Evolutionary conservation across 2,113 vertebrate species (phyloP).

Genomic region (Lagenorhynchus albirostris): DNA sequence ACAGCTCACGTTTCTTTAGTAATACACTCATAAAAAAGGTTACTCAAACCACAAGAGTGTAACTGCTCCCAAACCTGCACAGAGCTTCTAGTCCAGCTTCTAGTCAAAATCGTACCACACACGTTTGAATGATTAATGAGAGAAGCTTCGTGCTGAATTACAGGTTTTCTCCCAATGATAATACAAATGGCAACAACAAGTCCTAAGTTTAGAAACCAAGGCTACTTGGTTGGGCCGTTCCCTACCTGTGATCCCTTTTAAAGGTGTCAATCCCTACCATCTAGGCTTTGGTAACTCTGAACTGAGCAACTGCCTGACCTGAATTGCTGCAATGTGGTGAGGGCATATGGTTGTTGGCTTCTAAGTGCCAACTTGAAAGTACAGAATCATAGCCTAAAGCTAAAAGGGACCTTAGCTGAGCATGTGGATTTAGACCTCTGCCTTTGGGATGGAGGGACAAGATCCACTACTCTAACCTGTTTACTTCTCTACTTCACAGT

Average conservation of each 20-base stretch:
- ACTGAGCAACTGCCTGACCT: not conserved
- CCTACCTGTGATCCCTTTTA: not conserved
- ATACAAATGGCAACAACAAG: not conserved
- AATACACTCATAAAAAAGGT: conserved; percentile 77
- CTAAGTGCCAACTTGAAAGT: not conserved
- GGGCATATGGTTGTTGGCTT: not conserved
- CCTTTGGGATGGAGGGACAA: not conserved
- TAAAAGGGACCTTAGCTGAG: not conserved
- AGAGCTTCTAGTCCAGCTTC: conserved; percentile 59
- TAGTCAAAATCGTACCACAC: conserved; percentile 21
- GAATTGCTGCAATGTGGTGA: not conserved
- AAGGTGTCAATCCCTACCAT: not conserved
- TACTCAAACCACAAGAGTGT: conserved; percentile 77
- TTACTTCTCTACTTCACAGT: not conserved
- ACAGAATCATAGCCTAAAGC: not conserved
- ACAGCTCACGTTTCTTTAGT: conserved; percentile 84
- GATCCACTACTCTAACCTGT: not conserved
- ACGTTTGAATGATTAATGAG: conserved; percentile 72
- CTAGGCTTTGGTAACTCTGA: not conserved
- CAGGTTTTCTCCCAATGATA: conserved; percentile 52
- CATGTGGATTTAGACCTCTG: not conserved
- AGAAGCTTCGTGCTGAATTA: conserved; percentile 60
- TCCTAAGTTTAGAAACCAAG: conserved; percentile 9
- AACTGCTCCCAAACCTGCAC: conserved; percentile 77
- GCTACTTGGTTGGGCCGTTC: not conserved